phyloP scores from a whole-genome alignment of 2,888 invertebrate genomes.

The Rhogogaster chlorosoma region DNA sequence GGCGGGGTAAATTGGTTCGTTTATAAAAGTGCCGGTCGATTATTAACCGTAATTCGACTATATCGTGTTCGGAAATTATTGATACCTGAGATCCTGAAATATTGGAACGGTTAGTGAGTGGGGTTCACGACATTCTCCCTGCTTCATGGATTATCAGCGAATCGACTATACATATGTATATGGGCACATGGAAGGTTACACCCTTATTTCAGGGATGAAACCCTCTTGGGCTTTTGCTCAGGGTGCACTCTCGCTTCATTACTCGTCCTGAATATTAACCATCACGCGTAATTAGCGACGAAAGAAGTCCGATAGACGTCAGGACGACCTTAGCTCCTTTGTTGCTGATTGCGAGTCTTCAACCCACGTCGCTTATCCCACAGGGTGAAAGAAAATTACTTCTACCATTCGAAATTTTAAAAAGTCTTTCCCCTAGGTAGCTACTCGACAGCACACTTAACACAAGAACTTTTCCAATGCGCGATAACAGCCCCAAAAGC shows the following conservation, averaged over 20 bases:
- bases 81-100: background rate
- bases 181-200: background rate
- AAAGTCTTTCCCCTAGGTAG: background rate
- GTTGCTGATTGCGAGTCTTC: conserved; percentile 12
- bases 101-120: background rate
- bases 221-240: conserved; percentile 19
- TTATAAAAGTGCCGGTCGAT: background rate
- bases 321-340: background rate
- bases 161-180: background rate
- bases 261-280: conserved; percentile 42
- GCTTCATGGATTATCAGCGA: conserved; percentile 11
- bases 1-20: background rate
- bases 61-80: background rate
- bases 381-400: background rate
- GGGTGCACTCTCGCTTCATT: conserved; percentile 43
- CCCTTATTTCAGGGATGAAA: conserved; percentile 17
- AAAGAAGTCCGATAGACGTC: conserved; percentile 26
- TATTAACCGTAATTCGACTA: background rate
- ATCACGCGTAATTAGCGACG: conserved; percentile 37
- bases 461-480: conserved; percentile 2
- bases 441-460: background rate
- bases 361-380: background rate
- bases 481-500: background rate
- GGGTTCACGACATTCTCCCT: background rate
- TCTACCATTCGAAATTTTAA: background rate